Conservation (phyloP, 2,888 invertebrate genomes). For the Ichneumon xanthorius region DNA sequence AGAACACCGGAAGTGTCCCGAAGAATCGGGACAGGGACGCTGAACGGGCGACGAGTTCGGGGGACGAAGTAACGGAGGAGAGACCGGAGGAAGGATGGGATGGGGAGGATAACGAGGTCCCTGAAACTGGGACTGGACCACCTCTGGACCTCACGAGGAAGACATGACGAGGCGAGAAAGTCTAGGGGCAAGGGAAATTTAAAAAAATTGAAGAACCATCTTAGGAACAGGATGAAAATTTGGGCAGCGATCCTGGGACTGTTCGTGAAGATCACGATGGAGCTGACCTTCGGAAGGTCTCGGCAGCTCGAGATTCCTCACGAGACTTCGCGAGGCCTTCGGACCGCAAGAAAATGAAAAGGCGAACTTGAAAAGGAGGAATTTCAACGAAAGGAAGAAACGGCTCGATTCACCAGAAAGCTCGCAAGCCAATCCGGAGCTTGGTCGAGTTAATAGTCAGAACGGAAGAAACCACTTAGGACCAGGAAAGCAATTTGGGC, state of each 20-base stretch:
- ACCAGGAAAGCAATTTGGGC: background rate
- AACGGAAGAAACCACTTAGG: background rate
- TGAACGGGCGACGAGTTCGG: constrained; percentile 50
- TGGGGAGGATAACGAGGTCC: constrained; percentile 71
- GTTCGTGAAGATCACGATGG: background rate
- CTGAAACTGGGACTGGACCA: constrained; percentile 76
- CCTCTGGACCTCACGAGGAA: constrained; percentile 82
- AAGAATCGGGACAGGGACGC: constrained; percentile 38
- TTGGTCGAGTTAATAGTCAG: background rate
- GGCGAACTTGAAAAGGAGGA: background rate
- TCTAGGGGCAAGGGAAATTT: background rate
- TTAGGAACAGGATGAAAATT: background rate
- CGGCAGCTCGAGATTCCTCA: background rate
- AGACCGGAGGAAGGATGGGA: constrained; percentile 53
- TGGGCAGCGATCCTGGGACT: background rate
- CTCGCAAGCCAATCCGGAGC: background rate
- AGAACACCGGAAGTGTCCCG: constrained; percentile 81
- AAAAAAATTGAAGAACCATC: no score
- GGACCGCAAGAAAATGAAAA: background rate
- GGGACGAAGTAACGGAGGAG: constrained; percentile 57
- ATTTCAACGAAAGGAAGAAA: background rate
- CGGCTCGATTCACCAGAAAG: background rate
- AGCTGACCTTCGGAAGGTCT: no score
- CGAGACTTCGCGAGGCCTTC: background rate
- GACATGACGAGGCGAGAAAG: constrained; percentile 77